Conservation (phyloP, 2,888 invertebrate genomes). For the Meiosimyza platycephala region DNA sequence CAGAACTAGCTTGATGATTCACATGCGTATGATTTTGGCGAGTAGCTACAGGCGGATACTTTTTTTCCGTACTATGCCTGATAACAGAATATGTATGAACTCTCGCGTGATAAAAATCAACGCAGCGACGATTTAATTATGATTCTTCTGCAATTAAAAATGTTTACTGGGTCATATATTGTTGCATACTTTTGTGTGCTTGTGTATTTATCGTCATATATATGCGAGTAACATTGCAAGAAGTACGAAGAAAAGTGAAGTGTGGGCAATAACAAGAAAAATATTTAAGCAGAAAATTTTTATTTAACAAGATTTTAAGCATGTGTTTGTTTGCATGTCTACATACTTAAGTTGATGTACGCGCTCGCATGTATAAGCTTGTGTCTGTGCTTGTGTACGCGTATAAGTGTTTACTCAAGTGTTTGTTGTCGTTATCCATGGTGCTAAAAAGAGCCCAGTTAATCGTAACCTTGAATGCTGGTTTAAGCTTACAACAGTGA, state of each 20-base stretch:
- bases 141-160: too few relatives aligned
- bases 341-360: background rate
- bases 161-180: too few relatives aligned
- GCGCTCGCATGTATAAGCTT: background rate
- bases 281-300: slow-evolving; percentile 21
- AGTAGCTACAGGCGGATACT: too few relatives aligned
- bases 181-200: background rate
- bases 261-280: background rate
- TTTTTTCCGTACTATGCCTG: background rate
- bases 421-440: too few relatives aligned
- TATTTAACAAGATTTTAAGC: slow-evolving; percentile 21
- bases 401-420: too few relatives aligned
- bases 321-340: slow-evolving; percentile 13
- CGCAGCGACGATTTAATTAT: too few relatives aligned
- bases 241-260: background rate
- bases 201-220: background rate
- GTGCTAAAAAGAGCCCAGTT: slow-evolving; percentile 2
- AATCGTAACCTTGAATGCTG: slow-evolving; percentile 25
- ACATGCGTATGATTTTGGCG: background rate
- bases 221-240: background rate
- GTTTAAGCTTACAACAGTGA: slow-evolving; percentile 7
- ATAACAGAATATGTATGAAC: too few relatives aligned
- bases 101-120: too few relatives aligned
- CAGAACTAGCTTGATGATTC: too few relatives aligned
- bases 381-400: background rate